A percentile compares a stretch with the other conserved stretches of the same genome.
These are phyloP conservation scores for Rhinichthys osculus DNA, from an alignment of 2,797 vertebrate genomes.

Conservation along the genomic window DNA sequence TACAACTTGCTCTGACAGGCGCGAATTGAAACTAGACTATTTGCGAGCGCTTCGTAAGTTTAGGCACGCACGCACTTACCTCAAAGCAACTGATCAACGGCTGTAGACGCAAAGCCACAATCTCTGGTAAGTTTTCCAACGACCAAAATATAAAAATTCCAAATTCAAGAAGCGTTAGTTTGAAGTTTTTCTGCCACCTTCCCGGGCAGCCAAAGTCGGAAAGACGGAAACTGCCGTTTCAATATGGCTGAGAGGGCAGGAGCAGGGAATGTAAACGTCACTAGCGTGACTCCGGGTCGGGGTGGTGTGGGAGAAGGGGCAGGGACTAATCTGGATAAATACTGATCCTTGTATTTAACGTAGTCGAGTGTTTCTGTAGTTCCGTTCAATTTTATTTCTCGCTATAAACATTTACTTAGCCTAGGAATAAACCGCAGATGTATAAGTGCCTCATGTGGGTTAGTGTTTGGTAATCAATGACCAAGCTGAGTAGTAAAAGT, in stretches of 20 bases:
- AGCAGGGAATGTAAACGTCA: constrained; percentile 50
- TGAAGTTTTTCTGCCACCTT: constrained; percentile 4
- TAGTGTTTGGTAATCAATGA: background rate
- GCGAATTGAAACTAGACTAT: background rate
- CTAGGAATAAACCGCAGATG: background rate
- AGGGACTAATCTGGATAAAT: constrained; percentile 29
- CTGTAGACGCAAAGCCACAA: constrained; percentile 4
- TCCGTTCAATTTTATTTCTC: background rate
- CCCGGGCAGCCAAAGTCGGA: constrained; percentile 12
- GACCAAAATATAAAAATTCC: background rate
- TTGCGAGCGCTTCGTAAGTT: background rate
- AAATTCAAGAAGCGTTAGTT: background rate
- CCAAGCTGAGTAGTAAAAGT: background rate
- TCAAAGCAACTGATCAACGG: constrained; percentile 11
- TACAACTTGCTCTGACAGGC: constrained; percentile 11
- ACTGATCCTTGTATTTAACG: background rate
- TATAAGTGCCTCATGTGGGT: background rate
- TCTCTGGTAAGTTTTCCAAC: background rate
- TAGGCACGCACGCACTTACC: constrained; percentile 23
- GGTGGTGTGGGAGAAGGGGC: constrained; percentile 37
- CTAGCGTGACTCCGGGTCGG: constrained; percentile 13
- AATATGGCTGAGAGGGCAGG: constrained; percentile 61
- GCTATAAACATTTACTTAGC: background rate
- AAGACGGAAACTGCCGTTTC: constrained; percentile 34
- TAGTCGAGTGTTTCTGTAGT: background rate